These are phyloP conservation scores for Alces alces DNA, from an alignment of 2,113 vertebrate species.

Conservation along the genomic window DNA sequence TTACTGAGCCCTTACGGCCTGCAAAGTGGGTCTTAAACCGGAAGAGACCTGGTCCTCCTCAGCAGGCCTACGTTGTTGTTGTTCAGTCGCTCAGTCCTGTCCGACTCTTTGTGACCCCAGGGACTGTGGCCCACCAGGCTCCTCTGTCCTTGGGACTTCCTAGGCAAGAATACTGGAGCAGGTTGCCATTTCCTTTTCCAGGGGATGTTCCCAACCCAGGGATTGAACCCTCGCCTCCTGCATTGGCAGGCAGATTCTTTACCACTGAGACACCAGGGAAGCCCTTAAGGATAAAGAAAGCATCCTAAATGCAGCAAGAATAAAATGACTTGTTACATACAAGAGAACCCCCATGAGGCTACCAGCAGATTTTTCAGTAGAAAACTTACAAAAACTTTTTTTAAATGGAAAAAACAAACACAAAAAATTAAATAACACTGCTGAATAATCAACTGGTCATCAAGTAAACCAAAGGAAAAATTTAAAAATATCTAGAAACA, in stretches of 20 bases:
- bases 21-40: no score
- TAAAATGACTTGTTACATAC: not conserved
- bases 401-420: not conserved
- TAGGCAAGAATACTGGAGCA: not conserved
- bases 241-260: not conserved
- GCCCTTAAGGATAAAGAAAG: not conserved
- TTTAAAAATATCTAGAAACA: not conserved
- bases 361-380: not conserved
- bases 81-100: not conserved
- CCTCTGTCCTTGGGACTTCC: not conserved
- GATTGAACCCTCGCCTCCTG: not conserved
- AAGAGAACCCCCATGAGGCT: not conserved
- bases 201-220: not conserved
- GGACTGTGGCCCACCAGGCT: not conserved
- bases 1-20: no score
- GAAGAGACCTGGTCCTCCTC: no score
- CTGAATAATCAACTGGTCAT: not conserved
- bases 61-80: not conserved
- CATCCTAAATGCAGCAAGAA: not conserved
- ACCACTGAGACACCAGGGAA: not conserved
- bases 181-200: not conserved
- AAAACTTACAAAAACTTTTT: not conserved
- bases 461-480: not conserved
- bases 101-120: not conserved
- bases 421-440: not conserved